Evolutionary conservation across 2,113 vertebrate species (phyloP).

Genomic region (Entelurus aequoreus): DNA sequence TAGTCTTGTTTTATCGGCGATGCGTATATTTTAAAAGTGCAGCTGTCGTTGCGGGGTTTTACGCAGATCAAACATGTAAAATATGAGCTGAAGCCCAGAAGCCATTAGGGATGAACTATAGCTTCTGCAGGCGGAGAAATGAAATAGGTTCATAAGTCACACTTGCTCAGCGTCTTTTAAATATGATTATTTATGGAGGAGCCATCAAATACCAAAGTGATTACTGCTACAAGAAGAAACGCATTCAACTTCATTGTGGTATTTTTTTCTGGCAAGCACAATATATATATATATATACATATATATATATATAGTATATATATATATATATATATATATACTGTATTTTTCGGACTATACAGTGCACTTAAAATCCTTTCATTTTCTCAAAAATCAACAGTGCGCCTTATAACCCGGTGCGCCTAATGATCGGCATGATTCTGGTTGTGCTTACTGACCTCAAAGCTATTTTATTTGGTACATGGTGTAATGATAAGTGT

Average conservation of each 20-base stretch:
- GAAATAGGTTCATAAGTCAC: conserved; percentile 36
- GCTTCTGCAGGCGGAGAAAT: conserved; percentile 16
- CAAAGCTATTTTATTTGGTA: no score
- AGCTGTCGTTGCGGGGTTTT: conserved; percentile 1
- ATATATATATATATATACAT: not conserved
- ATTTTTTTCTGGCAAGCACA: not conserved
- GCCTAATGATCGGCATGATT: no score
- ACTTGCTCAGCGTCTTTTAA: conserved; percentile 35
- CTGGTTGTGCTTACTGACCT: no score
- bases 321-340: no score
- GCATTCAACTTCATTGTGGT: conserved; percentile 21
- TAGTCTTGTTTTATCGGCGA: conserved; percentile 3
- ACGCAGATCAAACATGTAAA: conserved; percentile 42
- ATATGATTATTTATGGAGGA: conserved; percentile 52
- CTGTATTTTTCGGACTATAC: no score
- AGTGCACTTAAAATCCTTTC: no score
- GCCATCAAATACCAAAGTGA: conserved; percentile 37
- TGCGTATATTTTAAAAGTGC: conserved; percentile 7
- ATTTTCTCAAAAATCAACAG: no score
- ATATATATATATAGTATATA: no score
- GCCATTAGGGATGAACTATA: conserved; percentile 33
- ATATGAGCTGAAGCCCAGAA: conserved; percentile 21
- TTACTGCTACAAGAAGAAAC: conserved; percentile 27
- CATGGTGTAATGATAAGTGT: no score
- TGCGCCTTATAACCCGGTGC: no score